Evolutionary conservation across 92 coral and sea anemone genomes (phyloP).

Genomic region (Paragorgia papillata): DNA sequence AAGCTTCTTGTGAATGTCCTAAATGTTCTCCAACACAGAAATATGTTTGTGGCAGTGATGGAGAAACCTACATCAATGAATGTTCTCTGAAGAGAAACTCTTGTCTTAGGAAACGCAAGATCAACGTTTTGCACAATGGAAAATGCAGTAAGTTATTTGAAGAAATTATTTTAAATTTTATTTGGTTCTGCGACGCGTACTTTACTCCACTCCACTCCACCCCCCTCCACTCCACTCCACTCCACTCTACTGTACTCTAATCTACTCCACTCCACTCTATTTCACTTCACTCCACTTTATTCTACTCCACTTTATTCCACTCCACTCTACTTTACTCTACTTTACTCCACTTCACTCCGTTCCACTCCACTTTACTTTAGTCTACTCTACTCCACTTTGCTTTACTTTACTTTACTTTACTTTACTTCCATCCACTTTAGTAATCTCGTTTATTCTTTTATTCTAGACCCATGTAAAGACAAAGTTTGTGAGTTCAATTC

Average conservation of each 20-base stretch:
- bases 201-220: neutral
- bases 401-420: too few relatives aligned
- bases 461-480: conserved; percentile 34
- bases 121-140: conserved; percentile 67
- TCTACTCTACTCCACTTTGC: too few relatives aligned
- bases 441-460: too few relatives aligned
- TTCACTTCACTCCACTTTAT: neutral
- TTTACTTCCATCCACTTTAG: too few relatives aligned
- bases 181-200: neutral
- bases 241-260: too few relatives aligned
- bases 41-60: conserved; percentile 91
- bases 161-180: neutral
- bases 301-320: neutral
- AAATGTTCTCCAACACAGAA: conserved; percentile 59
- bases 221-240: too few relatives aligned
- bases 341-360: too few relatives aligned
- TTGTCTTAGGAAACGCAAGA: conserved; percentile 57
- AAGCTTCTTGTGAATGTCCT: conserved; percentile 77
- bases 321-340: neutral
- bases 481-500: conserved; percentile 3
- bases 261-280: neutral
- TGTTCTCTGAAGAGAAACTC: conserved; percentile 82
- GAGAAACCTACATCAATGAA: conserved; percentile 71
- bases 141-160: conserved; percentile 69
- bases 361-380: too few relatives aligned